Base-by-base conservation (phyloP, 2,797 vertebrate species). In the Neosalanx taihuensis region DNA sequence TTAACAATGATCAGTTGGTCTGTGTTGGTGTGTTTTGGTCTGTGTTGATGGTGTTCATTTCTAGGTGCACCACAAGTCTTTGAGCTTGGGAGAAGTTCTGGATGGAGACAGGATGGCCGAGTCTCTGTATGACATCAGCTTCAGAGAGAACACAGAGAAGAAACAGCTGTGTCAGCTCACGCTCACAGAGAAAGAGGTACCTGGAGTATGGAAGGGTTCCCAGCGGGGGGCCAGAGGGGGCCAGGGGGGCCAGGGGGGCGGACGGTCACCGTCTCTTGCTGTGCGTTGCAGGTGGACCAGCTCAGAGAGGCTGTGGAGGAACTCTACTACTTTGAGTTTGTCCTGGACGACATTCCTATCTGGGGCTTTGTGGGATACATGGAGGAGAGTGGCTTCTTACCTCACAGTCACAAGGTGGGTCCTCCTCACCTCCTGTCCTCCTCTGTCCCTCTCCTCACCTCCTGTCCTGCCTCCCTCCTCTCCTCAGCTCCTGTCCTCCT, bases 61-160 rank as follows among this genome's bases (percentile, higher is more conserved):
- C 61, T 83, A 94, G 93, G 91, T 94, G 62, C 93, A 88, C 12
- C 96, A 98, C 90, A 97, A 97, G 83, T 95, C 95, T 72, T 90
- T 98, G 73, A 96, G 93, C 72, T 84, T 98, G 72, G 96, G 96
- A 18, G 96, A 98, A 79, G 95, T 98, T 70, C 81, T 97, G 84
- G 95, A 97, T 62, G 96, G 96, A 1, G 96, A 97, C 90, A 90
- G 96, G 53, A 98, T 98, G 96, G 96, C 96, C 0, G 94, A 96
- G 77, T 96, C 95, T 23, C 85, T 96, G 70, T 98, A 98, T 72
- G 86, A 92, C 72, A 94, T 98, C 70, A 89, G 78, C 53, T 98
- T 97, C 87, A 89, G 80, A 57, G 91, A 95, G 76, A 95, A 95
- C 4, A 77, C 87, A 1, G 94, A 95, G 58, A 94, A 87, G 76